phyloP scores from a whole-genome alignment of 2,888 invertebrate species.

The Thyatira batis region DNA sequence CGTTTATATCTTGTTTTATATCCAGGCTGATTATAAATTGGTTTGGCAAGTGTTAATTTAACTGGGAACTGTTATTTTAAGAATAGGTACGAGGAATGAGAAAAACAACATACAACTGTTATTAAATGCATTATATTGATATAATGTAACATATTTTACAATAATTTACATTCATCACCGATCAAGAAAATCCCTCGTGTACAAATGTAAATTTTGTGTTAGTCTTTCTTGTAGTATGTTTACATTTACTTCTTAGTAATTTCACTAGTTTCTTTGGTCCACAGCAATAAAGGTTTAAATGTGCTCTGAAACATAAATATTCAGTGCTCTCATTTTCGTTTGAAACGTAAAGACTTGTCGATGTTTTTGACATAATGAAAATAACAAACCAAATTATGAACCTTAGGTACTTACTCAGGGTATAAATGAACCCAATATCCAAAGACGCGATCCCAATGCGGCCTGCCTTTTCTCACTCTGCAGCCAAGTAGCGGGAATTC shows the following conservation, averaged over 20 bases:
- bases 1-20: too few relatives aligned
- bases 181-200: constrained; percentile 72
- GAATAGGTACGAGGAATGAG: constrained; percentile 18
- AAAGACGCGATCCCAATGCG: constrained; percentile 75
- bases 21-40: too few relatives aligned
- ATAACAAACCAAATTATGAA: constrained; percentile 6
- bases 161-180: constrained; percentile 17
- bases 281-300: constrained; percentile 70
- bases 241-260: constrained; percentile 62
- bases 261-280: constrained; percentile 79
- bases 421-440: constrained; percentile 78
- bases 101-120: constrained; percentile 7
- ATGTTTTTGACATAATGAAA: neutral
- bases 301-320: constrained; percentile 55
- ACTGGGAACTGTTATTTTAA: too few relatives aligned
- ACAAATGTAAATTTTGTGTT: constrained; percentile 71
- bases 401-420: constrained; percentile 56
- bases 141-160: constrained; percentile 10
- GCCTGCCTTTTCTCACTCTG: constrained; percentile 67
- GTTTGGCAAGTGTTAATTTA: too few relatives aligned
- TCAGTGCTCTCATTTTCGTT: neutral
- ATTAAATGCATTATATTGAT: constrained; percentile 25
- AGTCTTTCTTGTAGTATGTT: constrained; percentile 49
- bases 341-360: neutral
- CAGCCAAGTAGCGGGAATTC: constrained; percentile 69